Conservation (phyloP, 2,113 vertebrate species). For the Lampris megalopsis region DNA sequence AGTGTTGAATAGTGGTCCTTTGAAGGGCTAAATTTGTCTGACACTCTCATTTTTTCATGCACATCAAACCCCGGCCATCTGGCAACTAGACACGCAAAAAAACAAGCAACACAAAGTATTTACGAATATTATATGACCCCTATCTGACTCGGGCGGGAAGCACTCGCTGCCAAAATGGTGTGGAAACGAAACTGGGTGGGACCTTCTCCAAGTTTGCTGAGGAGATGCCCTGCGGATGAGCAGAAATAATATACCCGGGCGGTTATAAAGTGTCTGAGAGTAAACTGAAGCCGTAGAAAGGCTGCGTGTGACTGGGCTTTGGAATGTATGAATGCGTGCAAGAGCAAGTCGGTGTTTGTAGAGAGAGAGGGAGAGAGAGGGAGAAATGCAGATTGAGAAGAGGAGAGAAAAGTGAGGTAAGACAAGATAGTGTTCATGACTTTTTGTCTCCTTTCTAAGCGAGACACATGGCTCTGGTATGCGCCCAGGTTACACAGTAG, state of each 20-base stretch:
- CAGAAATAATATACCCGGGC: conserved; percentile 21
- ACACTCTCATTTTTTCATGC: too few species aligned
- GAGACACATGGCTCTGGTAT: conserved; percentile 60
- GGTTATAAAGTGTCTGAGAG: conserved; percentile 38
- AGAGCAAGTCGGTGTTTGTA: background rate
- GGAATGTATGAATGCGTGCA: background rate
- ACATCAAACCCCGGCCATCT: too few species aligned
- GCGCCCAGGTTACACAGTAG: conserved; percentile 4
- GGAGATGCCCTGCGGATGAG: conserved; percentile 21
- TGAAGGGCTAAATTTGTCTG: too few species aligned
- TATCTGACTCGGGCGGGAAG: too few species aligned
- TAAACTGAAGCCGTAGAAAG: conserved; percentile 10
- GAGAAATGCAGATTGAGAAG: background rate
- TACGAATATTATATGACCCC: too few species aligned
- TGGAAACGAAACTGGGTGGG: too few species aligned
- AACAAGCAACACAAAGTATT: too few species aligned
- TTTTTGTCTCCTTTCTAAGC: conserved; percentile 22
- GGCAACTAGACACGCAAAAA: too few species aligned
- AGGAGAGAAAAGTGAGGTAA: background rate
- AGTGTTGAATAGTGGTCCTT: too few species aligned
- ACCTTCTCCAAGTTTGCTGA: too few species aligned
- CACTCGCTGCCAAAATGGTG: too few species aligned
- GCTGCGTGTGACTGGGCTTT: background rate
- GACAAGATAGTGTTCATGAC: background rate
- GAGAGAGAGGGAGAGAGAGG: background rate